Conservation (phyloP, 1,140 invertebrate species). For the Bombus confusus region DNA sequence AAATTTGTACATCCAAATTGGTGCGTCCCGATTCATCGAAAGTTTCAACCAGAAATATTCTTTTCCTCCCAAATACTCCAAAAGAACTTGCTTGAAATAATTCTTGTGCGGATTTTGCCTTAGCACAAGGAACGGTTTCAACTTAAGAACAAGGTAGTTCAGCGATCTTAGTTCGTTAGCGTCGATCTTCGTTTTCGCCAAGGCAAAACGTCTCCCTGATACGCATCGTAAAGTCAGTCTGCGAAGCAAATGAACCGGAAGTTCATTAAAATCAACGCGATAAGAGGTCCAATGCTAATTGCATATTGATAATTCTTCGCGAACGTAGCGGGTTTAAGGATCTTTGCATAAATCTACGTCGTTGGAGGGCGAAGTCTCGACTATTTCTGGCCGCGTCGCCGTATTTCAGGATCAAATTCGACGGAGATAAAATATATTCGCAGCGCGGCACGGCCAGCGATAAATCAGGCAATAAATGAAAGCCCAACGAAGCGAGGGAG, state of each 20-base stretch:
- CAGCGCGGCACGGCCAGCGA: conserved; percentile 32
- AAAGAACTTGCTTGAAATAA: neutral
- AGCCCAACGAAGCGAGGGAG: conserved; percentile 58
- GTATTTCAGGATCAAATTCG: conserved; percentile 68
- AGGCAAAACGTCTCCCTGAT: neutral
- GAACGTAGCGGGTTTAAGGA: neutral
- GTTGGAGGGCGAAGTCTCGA: neutral
- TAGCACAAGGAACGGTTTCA: too few relatives aligned
- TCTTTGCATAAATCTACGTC: conserved; percentile 43
- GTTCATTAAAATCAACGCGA: conserved; percentile 15
- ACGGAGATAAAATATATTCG: conserved; percentile 65
- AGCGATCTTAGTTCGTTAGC: conserved; percentile 5
- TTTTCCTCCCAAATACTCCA: neutral
- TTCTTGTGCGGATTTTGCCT: neutral
- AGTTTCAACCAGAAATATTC: neutral
- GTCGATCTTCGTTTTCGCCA: neutral
- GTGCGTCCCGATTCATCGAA: neutral
- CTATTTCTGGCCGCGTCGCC: conserved; percentile 19
- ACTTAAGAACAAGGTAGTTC: neutral
- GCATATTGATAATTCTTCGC: conserved; percentile 37
- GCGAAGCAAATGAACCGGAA: conserved; percentile 2
- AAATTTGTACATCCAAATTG: too few relatives aligned
- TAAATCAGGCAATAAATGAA: conserved; percentile 69
- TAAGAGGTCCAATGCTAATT: conserved; percentile 19
- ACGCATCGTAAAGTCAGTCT: neutral